Conservation (phyloP, 2,888 invertebrate species). For the Oithona nana region DNA sequence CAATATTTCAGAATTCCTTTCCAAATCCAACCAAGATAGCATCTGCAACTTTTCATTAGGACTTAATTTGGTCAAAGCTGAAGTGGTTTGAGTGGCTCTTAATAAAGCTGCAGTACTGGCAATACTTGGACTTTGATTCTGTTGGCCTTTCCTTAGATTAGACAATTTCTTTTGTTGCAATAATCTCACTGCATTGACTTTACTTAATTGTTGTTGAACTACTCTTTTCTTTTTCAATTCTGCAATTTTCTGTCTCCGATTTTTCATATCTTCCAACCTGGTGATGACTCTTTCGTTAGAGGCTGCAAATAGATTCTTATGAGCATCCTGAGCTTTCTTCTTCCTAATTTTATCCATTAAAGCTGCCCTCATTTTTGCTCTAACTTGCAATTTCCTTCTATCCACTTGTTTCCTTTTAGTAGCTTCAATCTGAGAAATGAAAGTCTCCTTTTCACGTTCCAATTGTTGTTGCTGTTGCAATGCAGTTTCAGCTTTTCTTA, state of each 20-base stretch:
- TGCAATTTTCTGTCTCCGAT: background rate
- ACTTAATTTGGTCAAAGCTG: background rate
- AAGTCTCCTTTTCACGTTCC: background rate
- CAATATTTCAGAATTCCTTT: conserved; percentile 9
- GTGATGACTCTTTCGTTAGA: background rate
- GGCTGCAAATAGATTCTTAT: background rate
- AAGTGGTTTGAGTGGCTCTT: background rate
- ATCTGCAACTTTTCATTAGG: background rate
- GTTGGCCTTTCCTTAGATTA: background rate
- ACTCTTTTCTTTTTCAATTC: background rate
- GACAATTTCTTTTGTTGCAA: background rate
- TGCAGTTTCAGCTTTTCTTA: background rate
- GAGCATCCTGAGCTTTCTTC: background rate
- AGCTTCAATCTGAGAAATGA: background rate
- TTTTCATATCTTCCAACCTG: background rate
- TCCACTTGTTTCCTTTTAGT: background rate
- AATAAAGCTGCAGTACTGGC: background rate
- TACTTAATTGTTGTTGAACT: background rate
- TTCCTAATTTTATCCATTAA: background rate
- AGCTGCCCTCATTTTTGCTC: background rate
- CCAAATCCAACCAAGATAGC: conserved; percentile 3
- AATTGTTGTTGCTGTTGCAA: background rate
- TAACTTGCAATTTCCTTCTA: background rate
- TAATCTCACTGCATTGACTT: background rate
- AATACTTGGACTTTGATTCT: background rate